Base-by-base conservation (phyloP, 2,113 vertebrate genomes). In the Rhea americana region DNA sequence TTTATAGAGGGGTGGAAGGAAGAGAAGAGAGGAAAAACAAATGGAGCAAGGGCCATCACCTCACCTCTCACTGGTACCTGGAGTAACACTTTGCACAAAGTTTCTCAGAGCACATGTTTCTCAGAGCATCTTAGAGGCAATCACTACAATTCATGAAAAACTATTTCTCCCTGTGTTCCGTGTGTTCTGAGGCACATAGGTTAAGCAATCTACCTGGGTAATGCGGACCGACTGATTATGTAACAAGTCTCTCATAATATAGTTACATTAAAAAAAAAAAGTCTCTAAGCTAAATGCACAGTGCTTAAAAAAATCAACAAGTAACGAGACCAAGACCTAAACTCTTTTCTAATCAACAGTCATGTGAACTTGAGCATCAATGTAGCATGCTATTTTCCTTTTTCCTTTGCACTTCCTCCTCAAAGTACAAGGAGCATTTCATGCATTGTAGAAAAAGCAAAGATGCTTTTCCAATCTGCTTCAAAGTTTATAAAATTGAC, bases 211-310 rank as follows among this genome's bases (percentile, higher is more conserved):
- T 19, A 37, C 32, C 22, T 53, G 20, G 14, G 15, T 5, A 73
- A 72, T 0, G 50, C 28, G 26, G 25, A 13, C 25, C 19, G 47
- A 37, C 9, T 11, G 6, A 5, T 39, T 61, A 26, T 0, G 0
- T 7, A 22, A 30, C 13, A 0, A 0, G 37, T 77, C 13, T 12
- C 62, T 75, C 61, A 61, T 10, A 63, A 2, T 7, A 2, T 32
- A 16, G 0, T 0, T 2, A 25, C 2, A 8, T 35, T 35, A 35
- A 35, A 35, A 35, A 35, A 35, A 35, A 35, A 35, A 35, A 35
- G 35, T 20, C 53, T 67, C 59, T 82, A 67, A 70, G 65, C 13
- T 17, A 26, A 53, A 78, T 8, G 21, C 1, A 13, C 5, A 43
- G 13, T 6, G 17, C 8, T 73, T 55, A 51, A 73, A 62, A 62